Percentiles rank a stretch among this genome's conserved stretches.
Evolutionary conservation across 2,888 invertebrate genomes (phyloP).

Genomic region (Synanthedon myopaeformis): DNA sequence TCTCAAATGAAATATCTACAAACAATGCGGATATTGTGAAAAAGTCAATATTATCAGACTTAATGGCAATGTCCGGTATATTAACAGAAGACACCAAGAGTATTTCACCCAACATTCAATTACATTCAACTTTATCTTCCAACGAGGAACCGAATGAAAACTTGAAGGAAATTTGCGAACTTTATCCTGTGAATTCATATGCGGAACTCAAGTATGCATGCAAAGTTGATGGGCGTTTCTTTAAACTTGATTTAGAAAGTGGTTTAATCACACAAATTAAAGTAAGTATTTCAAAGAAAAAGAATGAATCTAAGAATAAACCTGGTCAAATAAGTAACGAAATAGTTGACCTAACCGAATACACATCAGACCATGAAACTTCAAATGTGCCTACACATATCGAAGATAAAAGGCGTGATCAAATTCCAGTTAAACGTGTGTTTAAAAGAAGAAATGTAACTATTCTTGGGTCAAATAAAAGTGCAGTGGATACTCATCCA

Average conservation of each 20-base stretch:
- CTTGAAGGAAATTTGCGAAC: slow-evolving; percentile 5
- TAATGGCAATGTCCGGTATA: slow-evolving; percentile 65
- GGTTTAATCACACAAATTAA: slow-evolving; percentile 38
- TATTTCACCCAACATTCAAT: neutral
- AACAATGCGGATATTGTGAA: no score
- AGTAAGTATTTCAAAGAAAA: slow-evolving; percentile 36
- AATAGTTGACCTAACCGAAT: slow-evolving; percentile 46
- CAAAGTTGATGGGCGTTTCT: slow-evolving; percentile 34
- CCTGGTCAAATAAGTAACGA: neutral
- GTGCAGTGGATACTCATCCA: no score
- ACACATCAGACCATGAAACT: slow-evolving; percentile 14
- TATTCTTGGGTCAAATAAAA: no score
- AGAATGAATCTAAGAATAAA: neutral
- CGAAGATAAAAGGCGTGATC: neutral
- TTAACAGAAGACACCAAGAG: slow-evolving; percentile 36
- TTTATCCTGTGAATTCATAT: slow-evolving; percentile 32
- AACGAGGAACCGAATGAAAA: no score
- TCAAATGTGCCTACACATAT: neutral
- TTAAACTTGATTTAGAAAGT: slow-evolving; percentile 37
- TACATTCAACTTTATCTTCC: no score
- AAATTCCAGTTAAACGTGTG: no score
- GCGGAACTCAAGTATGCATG: slow-evolving; percentile 39
- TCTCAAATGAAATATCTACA: no score
- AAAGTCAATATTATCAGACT: slow-evolving; percentile 36
- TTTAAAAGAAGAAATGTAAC: no score